These are phyloP conservation scores for Sycobia sp. DNA, from an alignment of 1,140 invertebrate species.

Conservation along the genomic window DNA sequence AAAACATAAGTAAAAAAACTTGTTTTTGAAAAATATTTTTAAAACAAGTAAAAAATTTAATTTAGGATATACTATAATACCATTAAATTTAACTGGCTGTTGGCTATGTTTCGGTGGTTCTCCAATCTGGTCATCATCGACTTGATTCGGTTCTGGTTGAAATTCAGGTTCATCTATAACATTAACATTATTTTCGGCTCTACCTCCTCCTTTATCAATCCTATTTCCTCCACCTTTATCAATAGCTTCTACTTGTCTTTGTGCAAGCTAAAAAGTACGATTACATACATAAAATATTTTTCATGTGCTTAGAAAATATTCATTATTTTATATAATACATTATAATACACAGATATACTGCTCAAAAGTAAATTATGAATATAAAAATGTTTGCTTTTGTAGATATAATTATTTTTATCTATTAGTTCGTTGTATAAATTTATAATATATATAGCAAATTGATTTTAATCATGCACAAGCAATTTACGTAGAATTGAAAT, in stretches of 20 bases:
- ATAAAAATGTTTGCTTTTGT: constrained; percentile 11
- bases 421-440: no score
- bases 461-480: no score
- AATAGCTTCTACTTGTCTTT: constrained; percentile 47
- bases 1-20: no score
- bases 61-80: constrained; percentile 29
- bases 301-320: no score
- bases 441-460: no score
- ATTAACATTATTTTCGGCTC: constrained; percentile 29
- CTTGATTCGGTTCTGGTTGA: constrained; percentile 56
- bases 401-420: not conserved
- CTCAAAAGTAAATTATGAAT: no score
- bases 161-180: constrained; percentile 58
- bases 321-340: no score
- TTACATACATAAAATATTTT: no score
- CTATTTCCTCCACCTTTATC: constrained; percentile 6
- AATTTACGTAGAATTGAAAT: no score
- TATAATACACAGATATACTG: no score
- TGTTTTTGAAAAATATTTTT: not conserved
- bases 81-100: constrained; percentile 50
- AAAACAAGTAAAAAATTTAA: not conserved
- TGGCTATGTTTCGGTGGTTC: constrained; percentile 55
- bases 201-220: constrained; percentile 12
- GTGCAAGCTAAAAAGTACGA: no score
- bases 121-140: constrained; percentile 57